phyloP scores from a whole-genome alignment of 2,113 vertebrate genomes.

The Jacana jacana region DNA sequence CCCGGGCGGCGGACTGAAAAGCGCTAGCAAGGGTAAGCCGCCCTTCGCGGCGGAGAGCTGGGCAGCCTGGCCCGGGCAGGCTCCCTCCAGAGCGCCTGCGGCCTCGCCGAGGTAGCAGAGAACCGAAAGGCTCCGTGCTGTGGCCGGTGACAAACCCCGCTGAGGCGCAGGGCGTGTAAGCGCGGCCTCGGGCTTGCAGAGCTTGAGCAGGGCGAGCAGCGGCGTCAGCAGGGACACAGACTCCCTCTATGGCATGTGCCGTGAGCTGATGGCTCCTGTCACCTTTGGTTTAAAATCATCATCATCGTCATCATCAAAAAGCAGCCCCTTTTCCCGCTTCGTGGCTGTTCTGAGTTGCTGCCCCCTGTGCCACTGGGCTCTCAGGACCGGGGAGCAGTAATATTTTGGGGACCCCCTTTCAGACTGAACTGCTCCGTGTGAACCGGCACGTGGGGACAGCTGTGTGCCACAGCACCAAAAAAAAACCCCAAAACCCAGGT shows the following conservation, averaged over 20 bases:
- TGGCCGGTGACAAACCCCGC: not conserved
- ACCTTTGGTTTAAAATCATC: no score
- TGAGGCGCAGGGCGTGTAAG: fast-evolving
- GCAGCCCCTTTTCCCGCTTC: no score
- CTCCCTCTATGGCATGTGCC: fast-evolving
- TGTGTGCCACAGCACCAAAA: no score
- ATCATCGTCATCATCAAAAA: no score
- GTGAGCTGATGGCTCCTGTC: fast-evolving
- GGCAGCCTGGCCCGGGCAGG: not conserved
- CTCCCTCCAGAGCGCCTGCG: no score
- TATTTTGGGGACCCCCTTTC: fast-evolving
- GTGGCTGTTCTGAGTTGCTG: fast-evolving
- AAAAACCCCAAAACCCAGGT: no score
- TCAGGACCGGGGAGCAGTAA: fast-evolving
- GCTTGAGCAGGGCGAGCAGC: not conserved
- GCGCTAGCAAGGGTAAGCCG: fast-evolving
- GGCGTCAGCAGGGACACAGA: fast-evolving
- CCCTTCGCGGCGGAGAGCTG: fast-evolving
- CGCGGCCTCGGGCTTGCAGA: fast-evolving
- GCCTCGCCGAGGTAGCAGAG: fast-evolving
- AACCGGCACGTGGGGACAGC: fast-evolving
- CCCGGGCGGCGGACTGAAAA: no score
- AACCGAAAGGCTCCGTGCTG: fast-evolving
- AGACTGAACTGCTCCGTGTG: not conserved
- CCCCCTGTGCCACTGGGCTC: not conserved